Conservation (phyloP, 2,797 vertebrate species). For the Poeciliopsis turneri region DNA sequence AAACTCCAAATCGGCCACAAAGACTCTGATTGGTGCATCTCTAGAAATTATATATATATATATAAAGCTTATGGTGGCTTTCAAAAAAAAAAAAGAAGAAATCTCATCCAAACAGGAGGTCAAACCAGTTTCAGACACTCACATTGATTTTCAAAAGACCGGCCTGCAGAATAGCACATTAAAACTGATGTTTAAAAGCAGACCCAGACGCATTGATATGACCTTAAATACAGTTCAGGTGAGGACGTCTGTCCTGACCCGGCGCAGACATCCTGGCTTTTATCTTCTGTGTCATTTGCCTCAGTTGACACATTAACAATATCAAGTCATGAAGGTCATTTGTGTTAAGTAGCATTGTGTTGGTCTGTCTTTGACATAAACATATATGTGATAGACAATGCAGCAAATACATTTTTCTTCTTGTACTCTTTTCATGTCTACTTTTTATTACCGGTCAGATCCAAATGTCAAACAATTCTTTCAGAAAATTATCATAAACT, state of each 20-base stretch:
- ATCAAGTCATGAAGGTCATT: not conserved
- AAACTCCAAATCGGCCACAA: not conserved
- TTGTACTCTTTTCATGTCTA: not conserved
- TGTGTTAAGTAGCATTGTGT: not conserved
- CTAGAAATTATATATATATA: not conserved
- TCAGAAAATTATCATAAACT: not conserved
- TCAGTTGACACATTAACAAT: not conserved
- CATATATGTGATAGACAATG: not conserved
- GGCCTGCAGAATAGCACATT: not conserved
- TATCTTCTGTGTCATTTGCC: not conserved
- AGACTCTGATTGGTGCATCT: not conserved
- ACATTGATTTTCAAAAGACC: not conserved
- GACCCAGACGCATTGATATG: not conserved
- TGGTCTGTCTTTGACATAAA: not conserved
- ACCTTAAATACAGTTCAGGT: not conserved
- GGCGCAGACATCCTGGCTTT: not conserved
- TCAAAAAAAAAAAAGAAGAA: not conserved
- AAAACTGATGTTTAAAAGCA: not conserved
- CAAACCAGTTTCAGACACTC: not conserved
- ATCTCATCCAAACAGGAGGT: not conserved
- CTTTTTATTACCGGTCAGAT: conserved; percentile 38
- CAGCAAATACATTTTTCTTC: not conserved
- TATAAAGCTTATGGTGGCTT: not conserved
- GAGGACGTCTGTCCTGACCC: not conserved
- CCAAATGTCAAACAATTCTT: conserved; percentile 22